Evolutionary conservation across 1,140 invertebrate species (phyloP).

Genomic region (Adoxophyes honmai): DNA sequence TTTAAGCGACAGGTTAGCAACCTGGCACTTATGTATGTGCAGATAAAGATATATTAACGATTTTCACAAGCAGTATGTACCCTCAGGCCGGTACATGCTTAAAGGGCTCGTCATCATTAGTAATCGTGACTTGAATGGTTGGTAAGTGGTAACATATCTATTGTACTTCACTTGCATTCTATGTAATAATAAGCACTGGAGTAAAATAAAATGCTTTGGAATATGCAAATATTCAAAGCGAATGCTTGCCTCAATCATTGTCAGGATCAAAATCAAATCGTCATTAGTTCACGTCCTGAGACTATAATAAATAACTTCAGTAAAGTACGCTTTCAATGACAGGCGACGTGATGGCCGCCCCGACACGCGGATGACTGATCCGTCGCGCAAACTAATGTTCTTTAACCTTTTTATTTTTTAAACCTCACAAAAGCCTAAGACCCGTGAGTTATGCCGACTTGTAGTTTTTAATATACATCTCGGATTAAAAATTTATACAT

Average conservation of each 20-base stretch:
- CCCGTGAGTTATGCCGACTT: constrained; percentile 69
- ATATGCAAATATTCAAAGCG: constrained; percentile 11
- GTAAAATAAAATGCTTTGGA: not conserved
- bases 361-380: constrained; percentile 68
- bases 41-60: too few species aligned
- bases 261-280: constrained; percentile 46
- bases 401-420: constrained; percentile 66
- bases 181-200: too few species aligned
- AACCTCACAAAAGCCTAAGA: constrained; percentile 61
- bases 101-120: too few species aligned
- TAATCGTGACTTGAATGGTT: too few species aligned
- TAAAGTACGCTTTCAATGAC: constrained; percentile 36
- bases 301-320: constrained; percentile 33
- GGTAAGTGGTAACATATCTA: too few species aligned
- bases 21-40: too few species aligned
- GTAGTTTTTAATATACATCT: constrained; percentile 69
- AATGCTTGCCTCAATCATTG: constrained; percentile 22
- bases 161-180: too few species aligned
- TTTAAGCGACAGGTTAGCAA: too few species aligned
- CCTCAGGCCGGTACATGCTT: too few species aligned
- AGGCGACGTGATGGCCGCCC: constrained; percentile 55
- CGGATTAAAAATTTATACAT: constrained; percentile 68
- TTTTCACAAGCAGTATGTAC: too few species aligned
- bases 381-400: constrained; percentile 69
- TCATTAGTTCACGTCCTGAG: constrained; percentile 52